Conservation (phyloP, 2,113 vertebrate genomes). For the Hirundichthys speculiger region DNA sequence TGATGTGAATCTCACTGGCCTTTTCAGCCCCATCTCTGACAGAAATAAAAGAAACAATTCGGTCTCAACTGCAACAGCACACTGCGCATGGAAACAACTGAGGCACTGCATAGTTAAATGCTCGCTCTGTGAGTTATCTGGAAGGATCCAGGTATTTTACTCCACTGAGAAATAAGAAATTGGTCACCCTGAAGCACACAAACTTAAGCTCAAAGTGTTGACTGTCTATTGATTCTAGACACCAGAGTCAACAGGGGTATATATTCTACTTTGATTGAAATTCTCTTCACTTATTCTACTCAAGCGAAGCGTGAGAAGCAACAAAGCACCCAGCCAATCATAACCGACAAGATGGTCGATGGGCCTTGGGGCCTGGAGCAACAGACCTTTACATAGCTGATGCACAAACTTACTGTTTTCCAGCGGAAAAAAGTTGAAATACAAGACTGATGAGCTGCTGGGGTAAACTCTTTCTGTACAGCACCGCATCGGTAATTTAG, state of each 20-base stretch:
- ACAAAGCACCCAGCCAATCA: slow-evolving; percentile 75
- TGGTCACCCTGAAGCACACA: slow-evolving; percentile 53
- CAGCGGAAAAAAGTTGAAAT: slow-evolving; percentile 48
- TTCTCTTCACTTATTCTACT: slow-evolving; percentile 75
- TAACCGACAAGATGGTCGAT: slow-evolving; percentile 67
- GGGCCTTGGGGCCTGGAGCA: slow-evolving; percentile 50
- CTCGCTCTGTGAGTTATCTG: slow-evolving; percentile 40
- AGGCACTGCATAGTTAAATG: slow-evolving; percentile 36
- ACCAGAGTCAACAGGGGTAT: slow-evolving; percentile 67
- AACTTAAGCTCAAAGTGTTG: slow-evolving; percentile 68
- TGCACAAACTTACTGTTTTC: slow-evolving; percentile 49
- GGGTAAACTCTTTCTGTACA: slow-evolving; percentile 41
- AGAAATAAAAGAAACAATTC: neutral
- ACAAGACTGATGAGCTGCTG: slow-evolving; percentile 54
- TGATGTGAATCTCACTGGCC: no score
- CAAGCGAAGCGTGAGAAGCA: slow-evolving; percentile 57
- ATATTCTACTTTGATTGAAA: slow-evolving; percentile 75
- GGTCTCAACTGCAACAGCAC: neutral
- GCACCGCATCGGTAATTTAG: slow-evolving; percentile 54
- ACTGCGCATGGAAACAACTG: slow-evolving; percentile 8
- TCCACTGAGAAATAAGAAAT: slow-evolving; percentile 52
- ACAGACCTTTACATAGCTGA: slow-evolving; percentile 60
- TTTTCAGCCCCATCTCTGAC: neutral
- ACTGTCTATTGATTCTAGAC: slow-evolving; percentile 70
- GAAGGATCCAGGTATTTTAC: slow-evolving; percentile 54